These are phyloP conservation scores for Amblyornis subalaris DNA, from an alignment of 2,113 vertebrate genomes.

Conservation along the genomic window DNA sequence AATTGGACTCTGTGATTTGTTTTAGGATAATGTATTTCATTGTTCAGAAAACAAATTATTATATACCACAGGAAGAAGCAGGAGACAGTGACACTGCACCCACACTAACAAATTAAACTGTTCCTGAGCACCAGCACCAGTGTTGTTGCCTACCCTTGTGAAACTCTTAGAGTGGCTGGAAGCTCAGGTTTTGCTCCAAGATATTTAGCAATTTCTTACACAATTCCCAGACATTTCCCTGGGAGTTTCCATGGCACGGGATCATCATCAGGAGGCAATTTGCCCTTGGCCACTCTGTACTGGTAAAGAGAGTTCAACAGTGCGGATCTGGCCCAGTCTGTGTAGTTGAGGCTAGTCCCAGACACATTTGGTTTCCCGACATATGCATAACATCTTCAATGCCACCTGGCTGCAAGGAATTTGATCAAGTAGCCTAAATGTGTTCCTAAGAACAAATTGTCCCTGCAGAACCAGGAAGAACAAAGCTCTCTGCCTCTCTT, in stretches of 20 bases:
- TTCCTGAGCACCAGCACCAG: neutral
- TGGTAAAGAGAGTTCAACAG: neutral
- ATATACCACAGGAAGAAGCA: neutral
- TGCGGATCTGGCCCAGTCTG: neutral
- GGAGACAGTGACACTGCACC: neutral
- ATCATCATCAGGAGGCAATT: accelerated
- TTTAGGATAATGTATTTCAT: neutral
- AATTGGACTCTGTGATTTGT: neutral
- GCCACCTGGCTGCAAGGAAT: neutral
- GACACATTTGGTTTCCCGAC: neutral
- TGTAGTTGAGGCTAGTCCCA: neutral
- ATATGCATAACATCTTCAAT: neutral
- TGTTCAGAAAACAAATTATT: neutral
- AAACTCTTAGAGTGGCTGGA: neutral
- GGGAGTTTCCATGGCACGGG: neutral
- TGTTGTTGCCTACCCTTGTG: neutral
- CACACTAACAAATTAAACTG: neutral
- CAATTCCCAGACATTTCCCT: neutral
- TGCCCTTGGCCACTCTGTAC: neutral
- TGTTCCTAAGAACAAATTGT: neutral
- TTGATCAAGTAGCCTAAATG: neutral
- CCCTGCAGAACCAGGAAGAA: neutral
- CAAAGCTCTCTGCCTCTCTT: neutral
- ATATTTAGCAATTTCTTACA: neutral
- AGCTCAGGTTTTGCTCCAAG: neutral